A percentile compares a stretch with the other conserved stretches of the same genome.
phyloP scores from a whole-genome alignment of 2,113 vertebrate genomes.

The Brachyistius frenatus region DNA sequence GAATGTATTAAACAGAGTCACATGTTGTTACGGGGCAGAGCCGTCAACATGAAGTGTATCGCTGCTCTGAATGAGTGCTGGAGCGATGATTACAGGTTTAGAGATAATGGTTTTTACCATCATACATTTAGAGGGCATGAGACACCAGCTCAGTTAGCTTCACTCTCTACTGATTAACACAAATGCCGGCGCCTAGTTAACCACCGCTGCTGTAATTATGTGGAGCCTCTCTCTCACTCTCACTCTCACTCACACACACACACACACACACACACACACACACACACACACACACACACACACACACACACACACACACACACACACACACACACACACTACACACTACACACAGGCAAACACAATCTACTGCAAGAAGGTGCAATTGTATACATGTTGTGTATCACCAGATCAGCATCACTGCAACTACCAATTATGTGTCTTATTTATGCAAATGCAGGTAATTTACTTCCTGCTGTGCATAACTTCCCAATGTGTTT shows the following conservation, averaged over 20 bases:
- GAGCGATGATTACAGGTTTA: conserved; percentile 65
- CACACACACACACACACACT: background rate
- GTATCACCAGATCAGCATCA: conserved; percentile 57
- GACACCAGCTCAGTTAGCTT: conserved; percentile 60
- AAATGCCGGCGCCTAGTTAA: conserved; percentile 70
- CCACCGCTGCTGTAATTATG: conserved; percentile 72
- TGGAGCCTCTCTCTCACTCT: background rate
- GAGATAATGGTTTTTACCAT: conserved; percentile 58
- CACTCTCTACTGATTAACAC: conserved; percentile 72
- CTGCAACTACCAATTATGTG: conserved; percentile 64
- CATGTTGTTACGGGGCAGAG: conserved; percentile 21
- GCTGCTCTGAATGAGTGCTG: conserved; percentile 31
- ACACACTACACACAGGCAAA: conserved; percentile 30
- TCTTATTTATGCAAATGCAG: conserved; percentile 74
- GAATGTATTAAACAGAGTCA: conserved; percentile 38
- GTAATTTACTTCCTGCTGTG: conserved; percentile 75
- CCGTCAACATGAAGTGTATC: conserved; percentile 37
- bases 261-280: background rate
- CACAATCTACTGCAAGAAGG: conserved; percentile 19
- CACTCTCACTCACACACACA: conserved; percentile 5
- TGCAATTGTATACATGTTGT: conserved; percentile 29
- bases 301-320: conserved; percentile 8
- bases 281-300: conserved; percentile 25
- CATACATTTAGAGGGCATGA: conserved; percentile 60
- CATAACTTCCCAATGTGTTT: conserved; percentile 61